Base-by-base conservation (phyloP, 2,797 vertebrate genomes). In the Moxostoma hubbsi region DNA sequence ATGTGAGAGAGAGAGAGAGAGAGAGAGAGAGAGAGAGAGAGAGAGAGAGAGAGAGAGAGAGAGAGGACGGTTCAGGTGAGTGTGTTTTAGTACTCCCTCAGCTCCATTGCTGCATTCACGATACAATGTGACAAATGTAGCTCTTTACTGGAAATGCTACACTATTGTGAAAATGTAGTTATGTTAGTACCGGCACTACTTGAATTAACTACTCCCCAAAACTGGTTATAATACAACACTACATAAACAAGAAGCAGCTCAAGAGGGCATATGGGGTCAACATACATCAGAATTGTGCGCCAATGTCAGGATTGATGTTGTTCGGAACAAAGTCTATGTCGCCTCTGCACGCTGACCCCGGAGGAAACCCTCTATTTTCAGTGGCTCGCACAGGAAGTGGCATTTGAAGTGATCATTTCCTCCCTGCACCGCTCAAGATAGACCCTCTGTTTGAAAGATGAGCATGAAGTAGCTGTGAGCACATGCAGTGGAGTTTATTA, bases 401-500 rank as follows among this genome's bases (percentile, higher is more conserved):
- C 81, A 70, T 57, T 81, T 79, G 45, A 66, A 71, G 82, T 36
- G 10, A 75, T 64, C 53, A 55, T 79, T 85, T 84, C 80, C 82
- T 70, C 18, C 66, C 80, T 54, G 59, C 11, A 9, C 24, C 24
- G 18, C 67, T 73, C 75, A 77, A 55, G 80, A 83, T 78, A 77
- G 78, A 65, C 64, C 62, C 45, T 58, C 43, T 36, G 75, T 59
- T 59, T 74, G 36, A 78, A 85, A 86, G 82, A 84, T 6, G 62
- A 88, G 84, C 79, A 36, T 6, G 64, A 72, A 46, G 59, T 18
- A 65, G 46, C 66, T 71, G 10, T 47, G 59, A 74, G 85, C 71
- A 4, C 7, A 13, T 74, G 84, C 81, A 15, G 59, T 67, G 71
- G 81, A 73, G 69, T 15, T 89, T 91, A 89, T 92, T 89, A 72